Evolutionary conservation across 2,113 vertebrate species (phyloP), one percentile per base, ranked within the genome.

Genomic region (Rhodinocichla rosea): DNA sequence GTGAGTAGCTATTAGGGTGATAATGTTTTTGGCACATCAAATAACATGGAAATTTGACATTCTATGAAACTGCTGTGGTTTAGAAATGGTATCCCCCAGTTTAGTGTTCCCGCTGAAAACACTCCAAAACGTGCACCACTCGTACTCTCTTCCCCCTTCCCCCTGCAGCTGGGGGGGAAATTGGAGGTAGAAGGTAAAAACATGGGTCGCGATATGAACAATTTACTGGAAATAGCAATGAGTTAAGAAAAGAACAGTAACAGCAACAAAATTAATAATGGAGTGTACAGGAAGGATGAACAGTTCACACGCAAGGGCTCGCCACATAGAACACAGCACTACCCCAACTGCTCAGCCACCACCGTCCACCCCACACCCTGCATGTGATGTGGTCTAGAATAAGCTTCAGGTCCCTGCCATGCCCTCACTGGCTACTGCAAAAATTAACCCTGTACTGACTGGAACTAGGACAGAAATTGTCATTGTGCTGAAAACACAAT

Each of bases 291-390:
- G 33, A 53, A 39, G n/a, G 20, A 30, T 28, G 74, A 55, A 24
- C 19, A 24, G 19, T 47, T 78, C n/a, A 45, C 39, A 20, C 0
- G 0, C 1, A 2, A 45, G 27, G 44, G 33, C 39, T 73, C 33
- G 33, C 11, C 59, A 35, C 9, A 2, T 6, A 11, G 35, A 50
- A 30, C 57, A 35, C 4, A 15, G 40, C 49, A 23, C 8, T 42
- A 15, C 26, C 20, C 35, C 39, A 53, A 1, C 39, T 1, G 1
- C 14, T 83, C 57, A 45, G 27, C 21, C 37, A 32, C 37, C 6
- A 21, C 32, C 0, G 1, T 11, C 23, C 18, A 49, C 33, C 15
- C 33, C 7, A 23, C 21, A 22, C 45, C 4, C 28, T 69, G 64
- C 39, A 28, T 28, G 3, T 45, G 32, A 27, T 64, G 44, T 65